Evolutionary conservation across 2,113 vertebrate species (phyloP), one percentile per base, ranked within the genome.

Genomic region (Sebastes fasciatus): DNA sequence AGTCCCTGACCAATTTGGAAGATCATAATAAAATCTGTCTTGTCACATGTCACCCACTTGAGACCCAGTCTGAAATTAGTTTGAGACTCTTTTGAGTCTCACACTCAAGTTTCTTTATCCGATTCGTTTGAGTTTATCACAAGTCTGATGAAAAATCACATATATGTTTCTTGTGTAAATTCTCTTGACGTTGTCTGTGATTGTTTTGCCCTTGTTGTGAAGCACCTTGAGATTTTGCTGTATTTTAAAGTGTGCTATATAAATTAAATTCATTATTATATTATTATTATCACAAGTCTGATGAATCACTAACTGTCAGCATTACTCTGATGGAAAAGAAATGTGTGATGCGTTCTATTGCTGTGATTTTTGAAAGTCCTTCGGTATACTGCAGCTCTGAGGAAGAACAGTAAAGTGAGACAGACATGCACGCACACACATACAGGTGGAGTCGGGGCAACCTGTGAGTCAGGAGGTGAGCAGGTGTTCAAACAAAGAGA

Each of bases 401-500:
- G 48, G 55, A 58, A 52, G 48, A 60, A 60, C 58, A 49, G 52
- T 19, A 9, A 75, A 46, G 70, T 48, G 14, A 43, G 0, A 64
- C 19, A 67, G 6, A 68, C n/a, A 48, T 42, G 69, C 46, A 57
- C 26, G 74, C 42, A 69, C 17, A 76, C 14, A 46, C 57, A 76
- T 48, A 60, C 17, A 82, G 55, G 80, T 83, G 65, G 48, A 86
- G 80, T 77, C 19, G 61, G 63, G 81, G 76, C 72, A 75, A 90
- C 86, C 75, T 55, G 72, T 71, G 86, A 89, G 82, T 90, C 84
- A 79, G 88, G 81, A 91, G 89, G 89, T 83, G 90, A 91, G 90
- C 95, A 96, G 94, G 94, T 96, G 95, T 95, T 95, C 94, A 96
- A 95, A 95, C 91, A 96, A 94, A 93, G 92, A 69, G 8, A 79